Base-by-base conservation (phyloP, 2,113 vertebrate species). In the Chroicocephalus ridibundus region DNA sequence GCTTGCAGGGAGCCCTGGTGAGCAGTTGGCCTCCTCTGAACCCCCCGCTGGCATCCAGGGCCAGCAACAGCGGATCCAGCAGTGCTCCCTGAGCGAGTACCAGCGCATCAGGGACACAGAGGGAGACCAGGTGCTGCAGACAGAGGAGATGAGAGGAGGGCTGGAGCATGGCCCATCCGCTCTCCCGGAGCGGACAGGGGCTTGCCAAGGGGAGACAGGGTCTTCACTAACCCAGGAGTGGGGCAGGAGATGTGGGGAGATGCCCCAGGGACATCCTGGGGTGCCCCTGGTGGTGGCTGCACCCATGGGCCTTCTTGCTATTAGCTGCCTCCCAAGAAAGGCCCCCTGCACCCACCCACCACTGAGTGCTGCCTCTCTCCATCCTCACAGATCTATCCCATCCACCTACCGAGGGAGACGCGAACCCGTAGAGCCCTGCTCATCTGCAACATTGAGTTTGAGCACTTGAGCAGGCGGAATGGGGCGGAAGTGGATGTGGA, bases 361-460 rank as follows among this genome's bases (percentile, higher is more conserved):
- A 0, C 40, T 49, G 55, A 82, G 42, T 3, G 0, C n/a, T 11
- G 10, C 76, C 83, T 61, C 46, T 24, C 29, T 49, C 21, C 2
- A 2, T 64, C 31, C 75, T 42, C 62, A 29, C 89, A 99, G 99
- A 95, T 98, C 69, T 99, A 99, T 65, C 34, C 55, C 19, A 93
- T 96, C 15, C 22, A 21, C 34, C 70, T 36, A 7, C 91, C 93
- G 2, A 31, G 60, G 4, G 66, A 93, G 34, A 42, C 9, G 0
- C 84, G 85, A 68, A 98, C 88, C 17, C 98, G 98, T 9, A 46
- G 98, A 81, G 98, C 98, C 47, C 94, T 99, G 86, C 93, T 99
- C 5, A 98, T 99, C 93, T 99, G 98, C 76, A 99, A 99, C 61
- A 97, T 98, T 4, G 47, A 95, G 15, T 99, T 99, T 86, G 81